Evolutionary conservation across 2,888 invertebrate genomes (phyloP).

Genomic region (Chrysina gloriosa): DNA sequence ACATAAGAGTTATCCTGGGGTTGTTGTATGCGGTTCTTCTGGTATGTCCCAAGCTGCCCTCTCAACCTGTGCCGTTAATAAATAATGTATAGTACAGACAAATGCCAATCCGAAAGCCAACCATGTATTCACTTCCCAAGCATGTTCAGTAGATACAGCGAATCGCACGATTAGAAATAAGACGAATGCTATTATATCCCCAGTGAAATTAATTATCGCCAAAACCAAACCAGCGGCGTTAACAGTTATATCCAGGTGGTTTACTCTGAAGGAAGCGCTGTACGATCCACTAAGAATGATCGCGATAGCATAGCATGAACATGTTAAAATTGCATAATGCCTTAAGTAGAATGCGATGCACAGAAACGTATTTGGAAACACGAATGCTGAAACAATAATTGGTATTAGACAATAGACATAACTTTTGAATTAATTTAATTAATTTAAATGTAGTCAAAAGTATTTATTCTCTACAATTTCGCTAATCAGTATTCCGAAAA

Average conservation of each 20-base stretch:
- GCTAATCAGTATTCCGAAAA: background rate
- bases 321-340: background rate
- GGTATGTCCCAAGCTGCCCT: background rate
- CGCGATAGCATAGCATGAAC: slow-evolving; percentile 68
- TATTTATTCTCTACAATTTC: background rate
- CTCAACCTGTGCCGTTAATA: slow-evolving; percentile 7
- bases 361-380: background rate
- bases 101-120: background rate
- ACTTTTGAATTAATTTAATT: too few relatives aligned
- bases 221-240: slow-evolving; percentile 75
- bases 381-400: slow-evolving; percentile 11
- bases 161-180: background rate
- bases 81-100: background rate
- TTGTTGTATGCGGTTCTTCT: background rate
- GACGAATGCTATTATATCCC: slow-evolving; percentile 49
- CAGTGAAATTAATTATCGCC: slow-evolving; percentile 73
- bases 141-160: background rate
- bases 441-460: background rate
- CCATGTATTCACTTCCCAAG: slow-evolving; percentile 21
- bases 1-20: background rate
- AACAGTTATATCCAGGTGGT: slow-evolving; percentile 73
- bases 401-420: too few relatives aligned
- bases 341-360: slow-evolving; percentile 3
- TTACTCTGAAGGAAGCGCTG: slow-evolving; percentile 76
- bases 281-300: slow-evolving; percentile 78